phyloP scores from a whole-genome alignment of 2,888 invertebrate species.

The Argyra leucocephala region DNA sequence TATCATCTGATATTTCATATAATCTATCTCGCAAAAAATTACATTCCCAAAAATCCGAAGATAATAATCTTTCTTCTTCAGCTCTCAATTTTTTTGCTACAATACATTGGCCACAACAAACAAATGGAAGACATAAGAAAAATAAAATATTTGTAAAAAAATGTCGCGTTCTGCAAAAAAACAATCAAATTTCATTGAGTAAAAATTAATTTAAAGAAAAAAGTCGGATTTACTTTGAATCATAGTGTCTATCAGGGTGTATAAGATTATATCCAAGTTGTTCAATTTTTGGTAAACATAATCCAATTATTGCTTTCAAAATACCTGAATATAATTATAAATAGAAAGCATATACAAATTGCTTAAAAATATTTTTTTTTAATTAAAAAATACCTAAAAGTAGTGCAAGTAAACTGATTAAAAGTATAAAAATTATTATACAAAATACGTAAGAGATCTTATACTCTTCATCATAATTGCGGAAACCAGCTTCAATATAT shows the following conservation, averaged over 20 bases:
- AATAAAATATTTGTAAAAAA: conserved; percentile 32
- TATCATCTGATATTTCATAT: background rate
- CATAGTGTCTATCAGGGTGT: conserved; percentile 28
- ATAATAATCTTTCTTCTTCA: conserved; percentile 27
- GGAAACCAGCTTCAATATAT: conserved; percentile 29
- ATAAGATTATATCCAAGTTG: conserved; percentile 29
- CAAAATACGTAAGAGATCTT: no score
- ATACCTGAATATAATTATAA: conserved; percentile 25
- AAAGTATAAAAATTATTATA: background rate
- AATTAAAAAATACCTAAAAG: background rate
- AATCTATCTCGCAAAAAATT: background rate
- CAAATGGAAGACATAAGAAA: conserved; percentile 29
- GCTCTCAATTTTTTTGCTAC: conserved; percentile 19
- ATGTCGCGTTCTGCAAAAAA: conserved; percentile 11
- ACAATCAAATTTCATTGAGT: background rate
- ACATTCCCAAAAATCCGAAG: background rate
- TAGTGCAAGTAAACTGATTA: no score
- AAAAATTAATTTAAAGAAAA: background rate
- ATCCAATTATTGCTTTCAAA: conserved; percentile 31
- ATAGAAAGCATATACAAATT: conserved; percentile 11
- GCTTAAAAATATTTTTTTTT: no score
- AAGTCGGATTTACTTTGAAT: conserved; percentile 24
- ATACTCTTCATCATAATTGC: no score
- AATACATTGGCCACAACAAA: conserved; percentile 33
- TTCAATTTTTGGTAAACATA: conserved; percentile 24